A percentile compares a stretch with the other conserved stretches of the same genome.
phyloP scores from a whole-genome alignment of 2,797 vertebrate species.

The Coreius guichenoti region DNA sequence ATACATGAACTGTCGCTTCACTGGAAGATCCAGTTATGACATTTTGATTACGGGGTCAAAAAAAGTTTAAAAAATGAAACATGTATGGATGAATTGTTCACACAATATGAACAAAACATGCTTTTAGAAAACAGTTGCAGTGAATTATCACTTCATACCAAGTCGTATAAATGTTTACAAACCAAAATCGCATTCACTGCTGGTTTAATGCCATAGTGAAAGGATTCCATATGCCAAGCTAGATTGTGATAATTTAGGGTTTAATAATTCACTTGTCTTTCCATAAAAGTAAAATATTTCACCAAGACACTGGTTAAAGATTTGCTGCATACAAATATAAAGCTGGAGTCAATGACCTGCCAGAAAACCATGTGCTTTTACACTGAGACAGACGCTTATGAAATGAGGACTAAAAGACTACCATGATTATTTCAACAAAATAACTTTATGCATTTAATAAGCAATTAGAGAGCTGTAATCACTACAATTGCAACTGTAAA shows the following conservation, averaged over 20 bases:
- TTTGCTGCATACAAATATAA: background rate
- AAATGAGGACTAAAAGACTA: background rate
- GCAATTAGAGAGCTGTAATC: background rate
- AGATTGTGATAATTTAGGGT: no score
- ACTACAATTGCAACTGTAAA: background rate
- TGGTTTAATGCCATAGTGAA: background rate
- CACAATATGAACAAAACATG: background rate
- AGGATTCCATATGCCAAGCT: background rate
- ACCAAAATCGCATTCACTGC: background rate
- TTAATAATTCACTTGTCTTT: background rate
- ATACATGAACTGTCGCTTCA: background rate
- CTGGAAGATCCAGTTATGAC: background rate
- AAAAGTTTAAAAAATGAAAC: background rate
- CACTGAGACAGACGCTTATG: background rate
- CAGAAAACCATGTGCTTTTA: background rate
- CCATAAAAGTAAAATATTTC: background rate
- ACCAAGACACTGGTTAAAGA: background rate
- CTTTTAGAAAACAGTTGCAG: background rate
- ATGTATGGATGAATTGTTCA: background rate
- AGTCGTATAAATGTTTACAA: background rate
- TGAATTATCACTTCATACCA: background rate
- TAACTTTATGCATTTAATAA: background rate
- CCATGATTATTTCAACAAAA: background rate
- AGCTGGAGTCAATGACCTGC: background rate
- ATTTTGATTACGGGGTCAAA: background rate